Evolutionary conservation across 2,888 invertebrate species (phyloP).

Genomic region (Gasteruption jaculator): DNA sequence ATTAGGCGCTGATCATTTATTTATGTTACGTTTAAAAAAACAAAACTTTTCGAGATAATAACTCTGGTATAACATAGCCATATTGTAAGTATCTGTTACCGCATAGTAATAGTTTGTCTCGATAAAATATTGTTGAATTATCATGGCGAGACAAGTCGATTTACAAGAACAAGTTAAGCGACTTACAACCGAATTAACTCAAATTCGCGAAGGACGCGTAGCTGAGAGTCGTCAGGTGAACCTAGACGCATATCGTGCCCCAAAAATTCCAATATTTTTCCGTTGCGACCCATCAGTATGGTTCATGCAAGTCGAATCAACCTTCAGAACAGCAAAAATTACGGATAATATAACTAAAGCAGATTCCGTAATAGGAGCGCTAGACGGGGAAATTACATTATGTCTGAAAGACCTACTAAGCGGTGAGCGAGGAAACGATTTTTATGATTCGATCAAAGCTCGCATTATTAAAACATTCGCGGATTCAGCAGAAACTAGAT

Average conservation of each 20-base stretch:
- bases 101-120: too few species aligned
- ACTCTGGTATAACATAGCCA: too few species aligned
- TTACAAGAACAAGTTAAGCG: too few species aligned
- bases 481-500: background rate
- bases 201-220: too few species aligned
- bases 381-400: background rate
- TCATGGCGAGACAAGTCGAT: too few species aligned
- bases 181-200: too few species aligned
- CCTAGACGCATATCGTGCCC: slow-evolving; percentile 1
- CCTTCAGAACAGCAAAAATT: background rate
- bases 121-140: too few species aligned
- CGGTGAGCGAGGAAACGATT: background rate
- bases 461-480: background rate
- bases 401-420: background rate
- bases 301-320: slow-evolving; percentile 2
- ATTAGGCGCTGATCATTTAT: too few species aligned
- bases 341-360: background rate
- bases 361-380: background rate
- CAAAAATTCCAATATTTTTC: slow-evolving; percentile 1
- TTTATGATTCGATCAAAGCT: background rate
- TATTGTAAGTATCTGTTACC: too few species aligned
- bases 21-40: too few species aligned
- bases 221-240: too few species aligned
- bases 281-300: background rate
- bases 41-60: too few species aligned